Conservation (phyloP, 2,797 vertebrate genomes). For the Enteromius treurensis region DNA sequence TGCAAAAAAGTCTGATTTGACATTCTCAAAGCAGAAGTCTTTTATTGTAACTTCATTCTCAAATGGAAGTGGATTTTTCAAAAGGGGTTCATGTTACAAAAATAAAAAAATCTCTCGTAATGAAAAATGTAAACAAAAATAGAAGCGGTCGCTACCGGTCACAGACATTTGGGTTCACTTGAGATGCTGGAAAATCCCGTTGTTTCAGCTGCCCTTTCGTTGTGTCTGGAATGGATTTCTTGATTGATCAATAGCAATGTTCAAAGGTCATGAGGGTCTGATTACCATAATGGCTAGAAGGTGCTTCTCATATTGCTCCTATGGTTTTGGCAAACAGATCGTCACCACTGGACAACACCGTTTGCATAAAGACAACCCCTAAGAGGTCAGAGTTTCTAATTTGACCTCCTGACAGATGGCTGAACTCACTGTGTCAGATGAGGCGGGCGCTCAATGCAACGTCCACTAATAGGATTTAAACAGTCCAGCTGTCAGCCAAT, state of each 20-base stretch:
- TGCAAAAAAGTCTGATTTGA: neutral
- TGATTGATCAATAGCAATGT: neutral
- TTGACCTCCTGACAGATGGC: constrained; percentile 44
- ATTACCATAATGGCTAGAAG: neutral
- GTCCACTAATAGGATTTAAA: constrained; percentile 42
- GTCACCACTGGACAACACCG: neutral
- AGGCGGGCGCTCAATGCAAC: neutral
- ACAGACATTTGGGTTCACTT: neutral
- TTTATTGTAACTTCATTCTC: neutral
- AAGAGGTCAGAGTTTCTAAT: constrained; percentile 28
- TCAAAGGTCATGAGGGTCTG: neutral
- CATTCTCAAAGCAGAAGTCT: neutral
- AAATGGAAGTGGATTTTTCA: neutral
- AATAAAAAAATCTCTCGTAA: neutral
- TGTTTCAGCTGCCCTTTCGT: neutral
- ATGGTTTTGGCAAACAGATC: neutral
- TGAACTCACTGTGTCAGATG: constrained; percentile 10
- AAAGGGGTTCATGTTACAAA: neutral
- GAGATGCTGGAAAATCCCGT: neutral
- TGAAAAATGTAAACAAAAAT: neutral
- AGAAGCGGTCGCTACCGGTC: neutral
- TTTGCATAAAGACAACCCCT: neutral
- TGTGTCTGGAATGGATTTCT: neutral
- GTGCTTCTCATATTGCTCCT: neutral
- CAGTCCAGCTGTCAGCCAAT: constrained; percentile 47